Conservation (phyloP, 1,140 invertebrate species). For the Cepaea nemoralis region DNA sequence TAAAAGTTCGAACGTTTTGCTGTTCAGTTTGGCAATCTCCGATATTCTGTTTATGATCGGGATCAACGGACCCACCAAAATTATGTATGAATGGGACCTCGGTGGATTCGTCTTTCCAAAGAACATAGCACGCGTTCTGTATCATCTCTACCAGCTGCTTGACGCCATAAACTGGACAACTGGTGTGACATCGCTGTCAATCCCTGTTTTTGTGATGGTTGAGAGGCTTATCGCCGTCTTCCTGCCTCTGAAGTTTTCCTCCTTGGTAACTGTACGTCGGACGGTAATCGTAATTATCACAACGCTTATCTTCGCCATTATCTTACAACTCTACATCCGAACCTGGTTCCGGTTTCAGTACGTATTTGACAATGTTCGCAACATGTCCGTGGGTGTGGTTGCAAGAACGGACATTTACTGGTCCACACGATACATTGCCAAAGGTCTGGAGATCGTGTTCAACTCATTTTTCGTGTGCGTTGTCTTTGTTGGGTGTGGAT, state of each 20-base stretch:
- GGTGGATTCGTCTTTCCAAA: not conserved
- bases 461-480: not conserved
- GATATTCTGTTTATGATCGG: slow-evolving; percentile 18
- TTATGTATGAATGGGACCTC: not conserved
- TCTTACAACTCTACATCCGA: not conserved
- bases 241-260: not conserved
- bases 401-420: not conserved
- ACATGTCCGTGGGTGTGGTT: not conserved
- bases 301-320: not conserved
- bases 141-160: not conserved
- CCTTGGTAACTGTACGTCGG: slow-evolving; percentile 5
- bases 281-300: not conserved
- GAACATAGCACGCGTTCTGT: not conserved
- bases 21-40: slow-evolving; percentile 14
- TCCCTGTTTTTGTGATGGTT: slow-evolving; percentile 1
- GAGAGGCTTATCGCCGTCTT: slow-evolving; percentile 32
- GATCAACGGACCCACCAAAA: slow-evolving; percentile 14
- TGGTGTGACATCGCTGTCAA: not conserved
- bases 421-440: not conserved
- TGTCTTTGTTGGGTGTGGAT: slow-evolving; percentile 1
- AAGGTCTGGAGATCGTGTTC: not conserved
- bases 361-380: not conserved
- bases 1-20: slow-evolving; percentile 27
- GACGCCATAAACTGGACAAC: not conserved
- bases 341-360: slow-evolving; percentile 13